phyloP scores from a whole-genome alignment of 2,888 invertebrate species.

The Mactromeris polynyma region DNA sequence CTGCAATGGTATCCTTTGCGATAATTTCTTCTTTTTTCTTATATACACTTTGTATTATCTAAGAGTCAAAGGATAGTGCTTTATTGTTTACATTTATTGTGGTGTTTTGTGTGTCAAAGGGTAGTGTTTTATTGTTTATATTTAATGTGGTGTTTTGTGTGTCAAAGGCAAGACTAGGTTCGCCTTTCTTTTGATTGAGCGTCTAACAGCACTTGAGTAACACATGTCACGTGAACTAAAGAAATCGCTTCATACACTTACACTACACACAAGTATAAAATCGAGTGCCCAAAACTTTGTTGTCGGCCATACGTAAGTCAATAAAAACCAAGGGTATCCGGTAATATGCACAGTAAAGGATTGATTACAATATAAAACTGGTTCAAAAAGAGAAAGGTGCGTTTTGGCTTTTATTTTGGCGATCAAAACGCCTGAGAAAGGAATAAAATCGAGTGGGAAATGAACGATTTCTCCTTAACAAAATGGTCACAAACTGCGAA shows the following conservation, averaged over 20 bases:
- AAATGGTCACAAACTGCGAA: constrained; percentile 26
- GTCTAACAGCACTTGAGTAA: constrained; percentile 25
- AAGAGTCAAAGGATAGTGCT: constrained; percentile 11
- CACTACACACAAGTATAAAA: constrained; percentile 22
- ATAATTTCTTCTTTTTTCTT: constrained; percentile 3
- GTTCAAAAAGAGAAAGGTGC: constrained; percentile 31
- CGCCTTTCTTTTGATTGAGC: not conserved
- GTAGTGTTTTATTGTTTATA: not conserved
- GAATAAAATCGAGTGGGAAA: constrained; percentile 31
- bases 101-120: constrained; percentile 17
- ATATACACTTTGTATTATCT: not conserved
- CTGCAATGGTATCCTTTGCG: not conserved
- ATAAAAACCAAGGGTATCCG: constrained; percentile 42
- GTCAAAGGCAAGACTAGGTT: constrained; percentile 20
- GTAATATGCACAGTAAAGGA: not conserved
- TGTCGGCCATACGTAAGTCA: not conserved
- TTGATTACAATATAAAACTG: constrained; percentile 17
- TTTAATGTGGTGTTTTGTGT: constrained; percentile 5
- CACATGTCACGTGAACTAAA: constrained; percentile 21
- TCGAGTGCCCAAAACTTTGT: constrained; percentile 26
- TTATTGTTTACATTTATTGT: constrained; percentile 5
- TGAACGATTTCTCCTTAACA: not conserved
- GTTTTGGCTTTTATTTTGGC: constrained; percentile 29
- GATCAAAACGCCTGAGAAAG: constrained; percentile 32
- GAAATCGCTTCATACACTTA: not conserved